Evolutionary conservation across 2,113 vertebrate genomes (phyloP).

Genomic region (Pygoscelis adeliae): DNA sequence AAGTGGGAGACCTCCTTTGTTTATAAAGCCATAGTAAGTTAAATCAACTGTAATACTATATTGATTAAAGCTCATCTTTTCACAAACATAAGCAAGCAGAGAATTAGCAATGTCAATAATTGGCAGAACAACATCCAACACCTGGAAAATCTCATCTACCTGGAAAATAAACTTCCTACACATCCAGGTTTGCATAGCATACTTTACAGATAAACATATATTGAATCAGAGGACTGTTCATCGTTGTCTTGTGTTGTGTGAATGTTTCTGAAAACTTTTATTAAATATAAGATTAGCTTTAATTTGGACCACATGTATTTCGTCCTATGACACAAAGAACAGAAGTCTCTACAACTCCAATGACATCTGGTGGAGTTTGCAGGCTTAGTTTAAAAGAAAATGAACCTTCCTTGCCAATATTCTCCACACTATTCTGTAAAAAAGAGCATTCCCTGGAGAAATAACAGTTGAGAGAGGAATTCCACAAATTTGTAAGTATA

Average conservation of each 20-base stretch:
- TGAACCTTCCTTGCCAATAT: neutral
- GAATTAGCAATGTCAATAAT: neutral
- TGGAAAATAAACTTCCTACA: neutral
- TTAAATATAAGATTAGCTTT: neutral
- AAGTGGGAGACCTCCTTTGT: neutral
- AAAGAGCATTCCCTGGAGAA: neutral
- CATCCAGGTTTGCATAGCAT: neutral
- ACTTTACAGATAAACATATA: neutral
- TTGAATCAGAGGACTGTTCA: neutral
- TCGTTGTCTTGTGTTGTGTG: accelerated
- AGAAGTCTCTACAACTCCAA: neutral
- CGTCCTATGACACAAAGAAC: neutral
- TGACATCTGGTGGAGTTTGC: neutral
- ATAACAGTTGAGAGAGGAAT: neutral
- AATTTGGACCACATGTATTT: neutral
- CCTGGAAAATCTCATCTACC: neutral
- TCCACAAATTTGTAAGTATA: neutral
- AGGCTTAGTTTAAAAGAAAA: neutral
- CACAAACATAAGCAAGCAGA: neutral
- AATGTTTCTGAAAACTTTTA: neutral
- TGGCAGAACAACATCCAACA: neutral
- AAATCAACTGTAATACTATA: neutral
- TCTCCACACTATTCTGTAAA: neutral
- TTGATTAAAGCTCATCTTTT: neutral
- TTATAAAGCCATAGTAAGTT: neutral